Evolutionary conservation across 2,113 vertebrate species (phyloP).

Genomic region (Xiphophorus hellerii): DNA sequence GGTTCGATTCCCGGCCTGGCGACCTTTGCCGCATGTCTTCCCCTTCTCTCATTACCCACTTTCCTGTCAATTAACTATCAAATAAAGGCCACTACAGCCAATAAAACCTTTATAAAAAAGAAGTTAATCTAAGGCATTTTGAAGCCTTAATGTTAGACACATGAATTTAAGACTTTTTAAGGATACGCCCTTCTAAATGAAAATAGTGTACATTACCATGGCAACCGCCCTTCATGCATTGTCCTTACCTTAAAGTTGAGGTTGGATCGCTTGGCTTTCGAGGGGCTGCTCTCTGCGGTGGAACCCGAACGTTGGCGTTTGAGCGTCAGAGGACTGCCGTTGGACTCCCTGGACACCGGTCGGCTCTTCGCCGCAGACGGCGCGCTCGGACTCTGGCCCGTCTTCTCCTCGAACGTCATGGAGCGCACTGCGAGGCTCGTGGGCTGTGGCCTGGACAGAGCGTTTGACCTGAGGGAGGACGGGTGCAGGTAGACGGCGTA

Average conservation of each 20-base stretch:
- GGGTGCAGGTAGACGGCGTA: conserved; percentile 88
- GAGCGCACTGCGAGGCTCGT: conserved; percentile 83
- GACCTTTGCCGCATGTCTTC: too few species aligned
- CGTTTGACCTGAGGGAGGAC: conserved; percentile 78
- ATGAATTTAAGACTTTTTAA: too few species aligned
- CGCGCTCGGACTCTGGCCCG: conserved; percentile 53
- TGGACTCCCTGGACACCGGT: not conserved
- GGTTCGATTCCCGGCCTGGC: too few species aligned
- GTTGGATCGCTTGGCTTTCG: conserved; percentile 78
- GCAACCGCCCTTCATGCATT: too few species aligned
- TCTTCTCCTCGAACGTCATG: conserved; percentile 80
- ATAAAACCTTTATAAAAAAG: too few species aligned
- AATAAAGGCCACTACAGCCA: too few species aligned
- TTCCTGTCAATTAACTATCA: too few species aligned
- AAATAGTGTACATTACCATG: too few species aligned
- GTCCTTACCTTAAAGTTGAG: conserved; percentile 65
- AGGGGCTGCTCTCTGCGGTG: conserved; percentile 64
- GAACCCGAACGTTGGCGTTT: conserved; percentile 77
- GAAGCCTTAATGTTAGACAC: too few species aligned
- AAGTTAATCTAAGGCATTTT: too few species aligned
- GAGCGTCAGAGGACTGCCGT: conserved; percentile 56
- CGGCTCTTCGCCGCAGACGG: conserved; percentile 20
- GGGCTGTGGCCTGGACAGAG: conserved; percentile 73
- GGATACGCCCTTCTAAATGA: too few species aligned
- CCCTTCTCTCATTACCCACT: too few species aligned